Base-by-base conservation (phyloP, 2,113 vertebrate genomes). In the Hyperopisus bebe region DNA sequence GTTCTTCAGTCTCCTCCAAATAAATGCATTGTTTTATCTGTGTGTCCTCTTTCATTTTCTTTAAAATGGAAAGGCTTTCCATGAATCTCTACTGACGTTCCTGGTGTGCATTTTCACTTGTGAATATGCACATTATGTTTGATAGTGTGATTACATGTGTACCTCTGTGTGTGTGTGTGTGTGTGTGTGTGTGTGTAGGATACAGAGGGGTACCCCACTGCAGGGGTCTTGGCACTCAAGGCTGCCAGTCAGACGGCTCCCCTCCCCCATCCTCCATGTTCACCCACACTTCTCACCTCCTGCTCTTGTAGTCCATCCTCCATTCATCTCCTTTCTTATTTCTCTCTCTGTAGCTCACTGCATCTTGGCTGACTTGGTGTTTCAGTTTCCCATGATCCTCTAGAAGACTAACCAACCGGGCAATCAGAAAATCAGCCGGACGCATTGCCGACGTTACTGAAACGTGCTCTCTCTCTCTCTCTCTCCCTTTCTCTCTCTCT, bases 371-470 rank as follows among this genome's bases (percentile, higher is more conserved):
- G 27, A 88, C 46, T 46, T 1, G 10, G 19, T 7, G 9, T 77
- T 27, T 80, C 7, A 35, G 48, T 89, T 74, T 80, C 70, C 88
- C 88, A 89, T 80, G 46, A 80, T 46, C 70, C 88, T 35, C 88
- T 7, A 27, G 24, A 62, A 48, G 88, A 77, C 66, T 50, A 77
- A 44, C 66, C 44, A 88, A 50, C 21, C 27, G n/a, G 15, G n/a
- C 17, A 35, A 9, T 48, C 5, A 5, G 6, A 5, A 39, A 50
- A 66, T 48, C n/a, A 27, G 85, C 48, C 31, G 31, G 85, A 85
- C 24, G 46, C 15, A 46, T 21, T 8, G 27, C 35, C 1, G 39
- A 21, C 39, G 39, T 83, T 21, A 51, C 44, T 35, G 21, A 10
- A 31, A 88, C 24, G 87, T 80, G 44, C 48, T 50, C 42, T n/a